phyloP scores from a whole-genome alignment of 2,888 invertebrate genomes.

The Aleiodes leptofemur region DNA sequence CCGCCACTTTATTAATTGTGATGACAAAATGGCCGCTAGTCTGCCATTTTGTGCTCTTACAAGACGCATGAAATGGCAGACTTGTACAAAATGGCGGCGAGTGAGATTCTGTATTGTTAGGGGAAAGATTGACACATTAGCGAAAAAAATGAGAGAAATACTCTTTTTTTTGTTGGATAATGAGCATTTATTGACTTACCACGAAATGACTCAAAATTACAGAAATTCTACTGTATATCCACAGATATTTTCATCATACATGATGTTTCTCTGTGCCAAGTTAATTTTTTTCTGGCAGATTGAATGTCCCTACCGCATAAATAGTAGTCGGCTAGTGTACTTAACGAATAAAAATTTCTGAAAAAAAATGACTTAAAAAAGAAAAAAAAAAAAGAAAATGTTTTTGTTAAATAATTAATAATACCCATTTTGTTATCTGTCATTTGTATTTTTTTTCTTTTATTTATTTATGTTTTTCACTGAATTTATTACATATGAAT shows the following conservation, averaged over 20 bases:
- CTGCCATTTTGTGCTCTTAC: too few relatives aligned
- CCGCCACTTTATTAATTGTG: too few relatives aligned
- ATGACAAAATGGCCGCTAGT: too few relatives aligned
- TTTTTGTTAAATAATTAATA: slow-evolving; percentile 10
- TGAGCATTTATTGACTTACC: neutral
- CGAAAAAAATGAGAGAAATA: too few relatives aligned
- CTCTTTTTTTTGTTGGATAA: too few relatives aligned
- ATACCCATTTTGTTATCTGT: slow-evolving; percentile 31
- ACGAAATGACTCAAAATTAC: neutral
- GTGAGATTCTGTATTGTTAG: too few relatives aligned
- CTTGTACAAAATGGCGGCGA: too few relatives aligned
- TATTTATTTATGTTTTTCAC: slow-evolving; percentile 47
- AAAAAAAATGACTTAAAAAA: slow-evolving; percentile 62
- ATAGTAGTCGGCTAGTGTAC: slow-evolving; percentile 75
- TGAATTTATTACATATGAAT: slow-evolving; percentile 53
- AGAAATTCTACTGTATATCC: neutral
- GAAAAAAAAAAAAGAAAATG: slow-evolving; percentile 11
- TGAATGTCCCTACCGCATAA: slow-evolving; percentile 66
- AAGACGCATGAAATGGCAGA: too few relatives aligned
- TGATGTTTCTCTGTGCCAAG: neutral
- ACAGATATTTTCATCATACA: neutral
- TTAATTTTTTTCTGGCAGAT: slow-evolving; percentile 51
- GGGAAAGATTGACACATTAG: too few relatives aligned
- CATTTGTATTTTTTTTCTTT: slow-evolving; percentile 43
- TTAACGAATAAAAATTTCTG: slow-evolving; percentile 75